These are phyloP conservation scores for Phenganax stokvisi DNA, from an alignment of 92 coral and sea anemone species.

Conservation along the genomic window DNA sequence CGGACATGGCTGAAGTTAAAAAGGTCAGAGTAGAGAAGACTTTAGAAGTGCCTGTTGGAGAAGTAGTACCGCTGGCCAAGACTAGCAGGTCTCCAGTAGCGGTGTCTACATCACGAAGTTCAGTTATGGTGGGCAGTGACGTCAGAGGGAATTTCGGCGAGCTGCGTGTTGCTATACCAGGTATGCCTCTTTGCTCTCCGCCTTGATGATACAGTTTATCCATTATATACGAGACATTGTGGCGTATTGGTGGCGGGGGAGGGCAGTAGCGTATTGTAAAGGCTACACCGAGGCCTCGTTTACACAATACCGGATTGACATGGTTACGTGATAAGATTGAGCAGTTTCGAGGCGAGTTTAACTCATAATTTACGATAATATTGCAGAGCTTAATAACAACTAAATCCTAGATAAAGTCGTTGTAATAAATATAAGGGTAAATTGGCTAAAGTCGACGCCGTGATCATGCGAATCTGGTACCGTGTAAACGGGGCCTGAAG, in stretches of 20 bases:
- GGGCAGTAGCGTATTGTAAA: neutral
- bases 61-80: constrained; percentile 65
- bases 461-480: no score
- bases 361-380: no score
- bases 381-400: no score
- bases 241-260: neutral
- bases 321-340: no score
- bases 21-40: constrained; percentile 66
- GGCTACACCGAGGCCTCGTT: neutral
- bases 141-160: neutral
- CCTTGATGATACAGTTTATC: neutral
- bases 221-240: no score
- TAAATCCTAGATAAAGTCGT: no score
- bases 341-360: no score
- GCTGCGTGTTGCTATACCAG: constrained; percentile 11
- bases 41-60: constrained; percentile 72
- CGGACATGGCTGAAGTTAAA: constrained; percentile 47
- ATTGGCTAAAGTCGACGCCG: no score
- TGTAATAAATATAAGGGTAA: no score
- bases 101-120: neutral
- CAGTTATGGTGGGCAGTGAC: constrained; percentile 16
- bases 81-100: constrained; percentile 72
- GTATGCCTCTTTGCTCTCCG: neutral
- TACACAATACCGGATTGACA: no score
- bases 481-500: no score